Evolutionary conservation across 2,888 invertebrate species (phyloP), one percentile per base, ranked within the genome.

Genomic region (Diadegma fenestrale): DNA sequence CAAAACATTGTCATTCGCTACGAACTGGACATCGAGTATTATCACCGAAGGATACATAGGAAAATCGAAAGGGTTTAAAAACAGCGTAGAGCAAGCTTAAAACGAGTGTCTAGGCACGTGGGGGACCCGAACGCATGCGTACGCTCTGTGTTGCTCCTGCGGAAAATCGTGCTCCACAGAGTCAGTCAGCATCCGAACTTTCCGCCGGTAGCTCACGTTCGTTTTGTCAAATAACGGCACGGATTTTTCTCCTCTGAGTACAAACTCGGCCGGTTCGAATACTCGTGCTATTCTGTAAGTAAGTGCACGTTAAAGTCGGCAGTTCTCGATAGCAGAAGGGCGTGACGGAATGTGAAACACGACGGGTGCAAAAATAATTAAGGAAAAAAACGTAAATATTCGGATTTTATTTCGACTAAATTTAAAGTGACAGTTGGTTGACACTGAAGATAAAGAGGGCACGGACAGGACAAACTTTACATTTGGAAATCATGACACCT

Each of bases 131-230:
- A 92, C 92, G 93, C 92, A 93, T 93, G 92, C 92, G 93, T 91
- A 89, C 87, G 89, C 79, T 58, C 66, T 76, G 90, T 91, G 92
- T 92, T 92, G 91, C 91, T 92, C 92, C 91, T 92, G 89, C 90
- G 91, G 90, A 90, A 88, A 88, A 88, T 84, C 80, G 79, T 81
- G 81, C 85, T 86, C 88, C 88, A 87, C 86, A 85, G 43, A 66
- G 68, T 90, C 93, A 93, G 93, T 93, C 92, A 91, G 91, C 90
- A 91, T 90, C 90, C 90, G 90, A 89, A 92, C 92, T 90, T 89
- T 75, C 54, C 54, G 64, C 54, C 91, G 92, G 89, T 88, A 51
- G 80, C 68, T 91, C 90, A 91, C 89, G 90, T 89, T 82, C 88
- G 86, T 66, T 68, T 77, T 58, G 7, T 14, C 68, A 17, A 37